These are phyloP conservation scores for Panulirus ornatus DNA, from an alignment of 1,140 invertebrate genomes.

Conservation along the genomic window DNA sequence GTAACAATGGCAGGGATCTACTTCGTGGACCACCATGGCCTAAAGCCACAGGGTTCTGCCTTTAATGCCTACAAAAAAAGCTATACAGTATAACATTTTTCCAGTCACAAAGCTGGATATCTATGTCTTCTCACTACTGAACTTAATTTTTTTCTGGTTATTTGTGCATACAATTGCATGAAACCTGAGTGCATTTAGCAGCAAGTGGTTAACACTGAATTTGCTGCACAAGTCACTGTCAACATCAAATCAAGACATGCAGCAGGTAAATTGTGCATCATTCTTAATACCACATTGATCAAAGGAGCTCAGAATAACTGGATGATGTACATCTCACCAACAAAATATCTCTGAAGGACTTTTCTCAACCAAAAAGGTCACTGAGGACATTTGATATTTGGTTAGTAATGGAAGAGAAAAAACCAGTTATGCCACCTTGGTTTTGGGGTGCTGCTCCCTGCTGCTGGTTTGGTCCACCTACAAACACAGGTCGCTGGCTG, in stretches of 20 bases:
- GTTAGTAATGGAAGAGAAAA: slow-evolving; percentile 48
- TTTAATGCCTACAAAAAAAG: not conserved
- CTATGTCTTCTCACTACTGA: not conserved
- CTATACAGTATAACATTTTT: not conserved
- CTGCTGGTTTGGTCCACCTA: slow-evolving; percentile 44
- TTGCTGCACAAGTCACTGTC: not conserved
- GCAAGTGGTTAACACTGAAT: not conserved
- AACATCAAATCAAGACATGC: not conserved
- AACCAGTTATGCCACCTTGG: slow-evolving; percentile 23
- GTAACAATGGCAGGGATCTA: slow-evolving; percentile 4
- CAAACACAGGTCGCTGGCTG: slow-evolving; percentile 21
- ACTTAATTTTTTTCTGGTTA: not conserved
- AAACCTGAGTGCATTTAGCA: not conserved
- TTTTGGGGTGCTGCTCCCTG: slow-evolving; percentile 26
- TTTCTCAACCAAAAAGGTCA: slow-evolving; percentile 45
- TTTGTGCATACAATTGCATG: not conserved
- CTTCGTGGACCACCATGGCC: not conserved
- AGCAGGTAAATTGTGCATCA: not conserved
- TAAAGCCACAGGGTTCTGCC: not conserved
- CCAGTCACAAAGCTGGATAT: not conserved
- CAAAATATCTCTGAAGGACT: not conserved
- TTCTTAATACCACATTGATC: not conserved
- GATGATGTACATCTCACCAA: not conserved
- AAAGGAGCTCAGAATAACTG: not conserved
- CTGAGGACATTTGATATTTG: slow-evolving; percentile 38